Base-by-base conservation (phyloP, 2,888 invertebrate genomes). In the Temnothorax unifasciatus region DNA sequence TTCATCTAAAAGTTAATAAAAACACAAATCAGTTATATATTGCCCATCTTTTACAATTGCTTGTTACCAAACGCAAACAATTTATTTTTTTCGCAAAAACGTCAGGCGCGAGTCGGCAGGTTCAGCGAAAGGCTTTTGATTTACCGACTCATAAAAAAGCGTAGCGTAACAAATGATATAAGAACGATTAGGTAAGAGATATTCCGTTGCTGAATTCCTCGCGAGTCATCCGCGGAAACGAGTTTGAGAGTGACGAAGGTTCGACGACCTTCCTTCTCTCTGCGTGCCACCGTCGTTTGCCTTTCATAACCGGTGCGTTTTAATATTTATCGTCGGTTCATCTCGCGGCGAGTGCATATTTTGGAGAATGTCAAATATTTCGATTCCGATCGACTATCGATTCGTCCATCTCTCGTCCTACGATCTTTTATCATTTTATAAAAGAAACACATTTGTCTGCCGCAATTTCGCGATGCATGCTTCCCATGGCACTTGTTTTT, bases 101-200 rank as follows among this genome's bases (percentile, higher is more conserved):
- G 21, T 52, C 9, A 15, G n/a, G 1, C n/a, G 8, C 18, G 3
- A n/a, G 13, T 57, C 77, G 6, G 25, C n/a, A 21, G 25, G 29
- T 66, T 25, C 11, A 18, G n/a, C 59, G 59, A 59, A 74, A 57
- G 21, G n/a, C 15, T 47, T 52, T 54, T 29, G n/a, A 66, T 34
- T 21, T 41, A 54, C n/a, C 0, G 29, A 52, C 21, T 34, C 15
- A 54, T 5, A 47, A 76, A 76, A 69, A 84, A 84, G 38, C 57
- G 29, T 79, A 61, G 50, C 64, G 88, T 87, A 86, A 86, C 86
- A 86, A 76, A 83, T 88, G 90, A 90, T 86, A 90, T 87, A 90
- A 90, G 90, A 90, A 83, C 52, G 82, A 87, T 90, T 90, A 86
- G 85, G 86, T 69, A 84, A 88, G 85, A 90, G 87, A 86, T 87